A percentile compares a stretch with the other conserved stretches of the same genome.
phyloP scores from a whole-genome alignment of 2,113 vertebrate genomes.

The Odocoileus hemionus region DNA sequence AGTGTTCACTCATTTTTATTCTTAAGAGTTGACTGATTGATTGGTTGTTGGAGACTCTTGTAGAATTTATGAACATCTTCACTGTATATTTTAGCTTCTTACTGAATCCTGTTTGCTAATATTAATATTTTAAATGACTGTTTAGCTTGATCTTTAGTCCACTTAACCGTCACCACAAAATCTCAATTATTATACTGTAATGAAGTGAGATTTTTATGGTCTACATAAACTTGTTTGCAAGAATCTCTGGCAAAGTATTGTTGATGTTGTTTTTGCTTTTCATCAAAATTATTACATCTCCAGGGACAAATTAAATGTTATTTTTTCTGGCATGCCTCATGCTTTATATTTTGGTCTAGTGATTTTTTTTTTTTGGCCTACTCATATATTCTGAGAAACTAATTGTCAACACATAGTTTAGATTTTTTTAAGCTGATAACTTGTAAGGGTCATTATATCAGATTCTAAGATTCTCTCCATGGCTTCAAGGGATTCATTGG shows the following conservation, averaged over 20 bases:
- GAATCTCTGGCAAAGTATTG: background rate
- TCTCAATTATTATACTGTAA: background rate
- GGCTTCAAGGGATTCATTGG: background rate
- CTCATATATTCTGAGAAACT: background rate
- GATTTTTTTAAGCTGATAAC: background rate
- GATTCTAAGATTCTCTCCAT: background rate
- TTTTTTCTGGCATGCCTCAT: background rate
- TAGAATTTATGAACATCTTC: background rate
- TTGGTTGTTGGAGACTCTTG: background rate
- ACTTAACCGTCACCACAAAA: background rate
- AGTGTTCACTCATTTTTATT: background rate
- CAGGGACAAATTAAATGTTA: background rate
- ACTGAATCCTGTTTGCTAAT: background rate
- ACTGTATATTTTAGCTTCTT: background rate
- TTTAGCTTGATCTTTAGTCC: background rate
- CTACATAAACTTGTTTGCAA: background rate
- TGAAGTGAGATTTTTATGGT: slow-evolving; percentile 17
- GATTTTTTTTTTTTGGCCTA: background rate
- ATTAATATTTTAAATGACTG: background rate
- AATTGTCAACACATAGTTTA: background rate
- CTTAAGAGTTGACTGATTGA: background rate
- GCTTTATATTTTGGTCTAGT: background rate
- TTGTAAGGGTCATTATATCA: background rate
- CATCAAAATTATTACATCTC: slow-evolving; percentile 24
- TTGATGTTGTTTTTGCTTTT: background rate